Base-by-base conservation (phyloP, 2,797 vertebrate genomes). In the Loriculus beryllinus region DNA sequence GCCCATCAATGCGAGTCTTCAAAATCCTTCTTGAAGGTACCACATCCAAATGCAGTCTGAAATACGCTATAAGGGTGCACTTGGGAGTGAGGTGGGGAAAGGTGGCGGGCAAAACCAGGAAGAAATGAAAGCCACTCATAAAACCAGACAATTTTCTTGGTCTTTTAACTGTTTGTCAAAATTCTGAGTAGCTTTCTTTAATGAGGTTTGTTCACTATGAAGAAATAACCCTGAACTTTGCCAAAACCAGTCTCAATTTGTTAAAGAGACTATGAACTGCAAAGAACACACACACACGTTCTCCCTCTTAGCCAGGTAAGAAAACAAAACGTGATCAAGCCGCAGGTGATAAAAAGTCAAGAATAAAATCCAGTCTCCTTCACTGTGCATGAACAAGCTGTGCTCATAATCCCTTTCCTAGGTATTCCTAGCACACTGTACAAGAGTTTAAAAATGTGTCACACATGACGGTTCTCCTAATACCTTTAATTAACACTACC, bases 401-500 rank as follows among this genome's bases (percentile, higher is more conserved):
- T 64, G 65, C 28, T 35, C 54, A 70, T 74, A 96, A 93, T 91
- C 75, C 57, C 54, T 72, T 82, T 71, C 45, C 80, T 9, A 83
- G 57, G 79, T 88, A 82, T 51, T 84, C 48, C 59, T 37, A 91
- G 70, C 67, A 84, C 71, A 43, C 64, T 60, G 43, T 70, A 47
- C 11, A 87, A 76, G 80, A 57, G 64, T 59, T 88, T 81, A 12
- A 78, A 94, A 93, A 85, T 37, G 80, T 81, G 82, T 90, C 11
- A 31, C 71, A 68, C 68, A 25, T 67, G 81, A 86, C 0, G 3
- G 43, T 88, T 89, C 87, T 88, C 42, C 82, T 95, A 96, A 95
- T 91, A 87, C 64, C 77, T 95, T 96, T 92, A 97, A 94, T 96
- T 95, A 97, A 85, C 86, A 92, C 79, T 92, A 96, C 63, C 67